Evolutionary conservation across 2,888 invertebrate species (phyloP), one percentile per base, ranked within the genome.

Genomic region (Cataglyphis livida): DNA sequence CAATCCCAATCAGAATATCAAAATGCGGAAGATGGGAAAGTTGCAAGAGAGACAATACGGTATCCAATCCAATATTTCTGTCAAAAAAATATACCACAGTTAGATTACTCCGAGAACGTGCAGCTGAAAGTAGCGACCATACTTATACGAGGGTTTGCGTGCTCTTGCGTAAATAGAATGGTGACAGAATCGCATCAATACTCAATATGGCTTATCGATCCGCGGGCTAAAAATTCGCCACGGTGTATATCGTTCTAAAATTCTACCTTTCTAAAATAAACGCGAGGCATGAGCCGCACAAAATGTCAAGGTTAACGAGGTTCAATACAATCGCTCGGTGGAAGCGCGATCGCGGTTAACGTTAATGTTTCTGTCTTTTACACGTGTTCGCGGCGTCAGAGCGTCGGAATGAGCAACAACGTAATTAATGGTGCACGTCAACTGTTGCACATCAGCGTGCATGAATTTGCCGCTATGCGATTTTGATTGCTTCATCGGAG

Each of bases 241-340:
- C 25, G 57, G 44, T 21, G 28, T 38, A 32, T 68, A 71, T 88
- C 79, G 82, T 84, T 87, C 84, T 35, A 35, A 4, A 32, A 32
- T 28, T 28, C 28, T 86, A 87, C 91, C 92, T 92, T 93, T 92
- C 91, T 92, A 93, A 93, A 92, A 90, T 91, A 91, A 90, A 86
- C 90, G 85, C 84, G 86, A 83, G 70, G 78, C 73, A 84, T 78
- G 76, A 79, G 88, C 66, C 81, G 87, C 78, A 79, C 84, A 73
- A 93, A 92, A 92, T 92, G 92, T 93, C 93, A 92, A 93, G 93
- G 93, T 92, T 92, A 91, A 83, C 89, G 81, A 88, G 89, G 74
- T 57, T 78, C 82, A 74, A 83, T 87, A 85, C 74, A 74, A 85
- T 84, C 82, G 65, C 51, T 25, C 71, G 82, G 64, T 71, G 81